A percentile compares a stretch with the other conserved stretches of the same genome.
These are phyloP conservation scores for Nipponacmea schrenckii DNA, from an alignment of 2,888 invertebrate species.

Conservation along the genomic window DNA sequence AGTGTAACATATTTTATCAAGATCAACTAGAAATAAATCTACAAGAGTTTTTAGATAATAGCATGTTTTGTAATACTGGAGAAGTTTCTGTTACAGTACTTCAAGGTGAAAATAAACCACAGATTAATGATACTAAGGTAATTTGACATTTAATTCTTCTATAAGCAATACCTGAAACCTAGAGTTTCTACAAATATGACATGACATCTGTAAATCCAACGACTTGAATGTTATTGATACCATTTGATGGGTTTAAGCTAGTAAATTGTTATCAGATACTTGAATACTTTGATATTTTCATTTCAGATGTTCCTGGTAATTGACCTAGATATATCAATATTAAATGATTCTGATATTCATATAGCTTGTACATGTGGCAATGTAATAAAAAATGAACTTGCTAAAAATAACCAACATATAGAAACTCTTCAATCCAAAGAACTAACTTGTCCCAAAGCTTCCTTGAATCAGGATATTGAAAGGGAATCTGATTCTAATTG, in stretches of 20 bases:
- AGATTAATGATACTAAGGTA: background rate
- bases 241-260: no score
- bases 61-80: background rate
- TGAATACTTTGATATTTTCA: no score
- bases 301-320: no score
- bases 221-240: no score
- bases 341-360: background rate
- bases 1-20: conserved; percentile 20
- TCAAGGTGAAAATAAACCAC: background rate
- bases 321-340: background rate
- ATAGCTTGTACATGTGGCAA: conserved; percentile 21
- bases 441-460: conserved; percentile 20
- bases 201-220: no score
- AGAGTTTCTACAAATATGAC: no score
- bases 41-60: conserved; percentile 12
- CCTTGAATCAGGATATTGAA: background rate
- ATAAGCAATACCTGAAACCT: no score
- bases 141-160: background rate
- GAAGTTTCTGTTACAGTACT: background rate
- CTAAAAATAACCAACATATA: background rate
- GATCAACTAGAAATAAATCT: conserved; percentile 11
- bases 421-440: conserved; percentile 16
- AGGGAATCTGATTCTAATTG: conserved; percentile 16
- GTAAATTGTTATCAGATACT: no score
- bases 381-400: conserved; percentile 5